Percentiles rank a stretch among this genome's conserved stretches.
phyloP scores from a whole-genome alignment of 2,888 invertebrate species.

The Brachyopa scutellaris region DNA sequence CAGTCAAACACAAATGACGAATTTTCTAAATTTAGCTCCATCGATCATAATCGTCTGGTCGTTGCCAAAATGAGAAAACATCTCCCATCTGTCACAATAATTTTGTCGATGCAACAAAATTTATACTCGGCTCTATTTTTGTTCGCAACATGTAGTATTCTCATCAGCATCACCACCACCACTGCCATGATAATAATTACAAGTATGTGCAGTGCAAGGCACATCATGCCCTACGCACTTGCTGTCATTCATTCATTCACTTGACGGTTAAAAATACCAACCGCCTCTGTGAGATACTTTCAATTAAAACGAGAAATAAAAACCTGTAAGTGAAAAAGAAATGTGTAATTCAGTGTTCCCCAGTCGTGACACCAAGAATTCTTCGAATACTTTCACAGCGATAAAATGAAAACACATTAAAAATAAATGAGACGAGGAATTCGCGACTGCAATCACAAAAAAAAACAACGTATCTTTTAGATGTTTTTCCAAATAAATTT shows the following conservation, averaged over 20 bases:
- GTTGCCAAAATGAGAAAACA: conserved; percentile 32
- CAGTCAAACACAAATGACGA: conserved; percentile 35
- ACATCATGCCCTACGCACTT: conserved; percentile 12
- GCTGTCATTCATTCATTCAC: conserved; percentile 41
- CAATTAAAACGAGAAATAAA: conserved; percentile 45
- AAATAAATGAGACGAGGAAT: conserved; percentile 25
- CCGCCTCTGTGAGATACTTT: conserved; percentile 12
- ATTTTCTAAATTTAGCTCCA: conserved; percentile 57
- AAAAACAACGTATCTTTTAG: conserved; percentile 5
- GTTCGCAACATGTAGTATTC: conserved; percentile 1
- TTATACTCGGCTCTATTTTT: conserved; percentile 9
- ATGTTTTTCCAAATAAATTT: conserved; percentile 8
- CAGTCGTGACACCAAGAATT: conserved; percentile 54
- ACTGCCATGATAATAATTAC: background rate
- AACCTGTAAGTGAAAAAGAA: conserved; percentile 20
- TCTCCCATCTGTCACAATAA: conserved; percentile 15
- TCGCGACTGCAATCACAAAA: conserved; percentile 21
- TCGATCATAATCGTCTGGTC: conserved; percentile 58
- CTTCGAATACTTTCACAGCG: conserved; percentile 42
- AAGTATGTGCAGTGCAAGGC: background rate
- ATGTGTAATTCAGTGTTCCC: conserved; percentile 35
- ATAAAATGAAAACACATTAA: conserved; percentile 32
- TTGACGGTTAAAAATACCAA: conserved; percentile 22
- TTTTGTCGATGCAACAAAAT: conserved; percentile 19
- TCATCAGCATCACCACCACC: background rate